Base-by-base conservation (phyloP, 2,113 vertebrate genomes). In the Neomonachus schauinslandi region DNA sequence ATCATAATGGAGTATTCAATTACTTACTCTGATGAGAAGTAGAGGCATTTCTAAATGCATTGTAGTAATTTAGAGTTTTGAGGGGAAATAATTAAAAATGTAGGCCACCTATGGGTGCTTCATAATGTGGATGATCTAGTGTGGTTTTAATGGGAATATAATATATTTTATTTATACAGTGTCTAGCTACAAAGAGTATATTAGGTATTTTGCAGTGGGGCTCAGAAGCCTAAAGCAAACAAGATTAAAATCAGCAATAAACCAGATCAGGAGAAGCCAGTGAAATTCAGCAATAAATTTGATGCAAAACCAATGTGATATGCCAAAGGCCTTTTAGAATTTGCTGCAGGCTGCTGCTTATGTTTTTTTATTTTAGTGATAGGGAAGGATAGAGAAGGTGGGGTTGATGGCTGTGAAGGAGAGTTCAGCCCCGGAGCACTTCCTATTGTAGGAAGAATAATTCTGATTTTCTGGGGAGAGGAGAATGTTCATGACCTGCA, bases 221-320 rank as follows among this genome's bases (percentile, higher is more conserved):
- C 95, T 95, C 74, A 81, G 89, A 97, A 89, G 86, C 94, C 86
- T 95, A 98, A 98, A 97, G 98, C 97, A 97, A 97, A 92, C 77
- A 97, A 97, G 97, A 98, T 98, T 98, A 97, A 98, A 98, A 98
- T 97, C 97, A 97, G 97, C 93, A 98, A 97, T 98, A 98, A 97
- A 94, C 61, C 95, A 97, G 96, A 97, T 97, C 61, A 65, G 94
- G 94, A 98, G 97, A 94, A 89, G 79, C 84, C 91, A 93, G 91
- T 83, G 91, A 95, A 89, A 96, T 81, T 91, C 91, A 90, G 96
- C 91, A 96, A 97, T 97, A 98, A 96, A 98, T 96, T 7, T 97
- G 89, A 97, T 82, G 82, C 94, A 84, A 97, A 97, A 79, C 84
- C 95, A 89, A 86, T 72, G 81, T 55, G 84, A 93, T 93, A 61